Evolutionary conservation across 1,140 invertebrate genomes (phyloP).

Genomic region (Acromyrmex charruanus): DNA sequence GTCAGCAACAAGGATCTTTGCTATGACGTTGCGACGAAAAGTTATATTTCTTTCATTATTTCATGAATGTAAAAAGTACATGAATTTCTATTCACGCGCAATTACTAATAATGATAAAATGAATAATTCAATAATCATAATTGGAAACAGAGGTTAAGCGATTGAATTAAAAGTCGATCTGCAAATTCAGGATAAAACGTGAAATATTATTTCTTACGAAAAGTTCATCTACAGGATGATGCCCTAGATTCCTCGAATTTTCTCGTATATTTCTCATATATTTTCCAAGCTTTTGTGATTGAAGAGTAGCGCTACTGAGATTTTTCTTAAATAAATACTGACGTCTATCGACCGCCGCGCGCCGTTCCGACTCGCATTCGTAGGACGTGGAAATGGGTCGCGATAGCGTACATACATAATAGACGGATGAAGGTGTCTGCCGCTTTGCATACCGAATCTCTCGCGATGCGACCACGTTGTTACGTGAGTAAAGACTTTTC

Average conservation of each 20-base stretch:
- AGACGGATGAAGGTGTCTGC: conserved; percentile 40
- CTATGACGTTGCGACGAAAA: neutral
- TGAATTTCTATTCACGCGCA: neutral
- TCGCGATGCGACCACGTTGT: conserved; percentile 45
- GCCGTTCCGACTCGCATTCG: neutral
- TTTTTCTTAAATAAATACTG: conserved; percentile 36
- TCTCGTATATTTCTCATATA: neutral
- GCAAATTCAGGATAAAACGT: neutral
- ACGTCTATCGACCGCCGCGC: neutral
- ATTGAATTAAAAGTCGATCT: neutral
- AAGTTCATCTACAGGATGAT: neutral
- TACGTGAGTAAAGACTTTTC: conserved; percentile 67
- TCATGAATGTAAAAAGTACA: neutral
- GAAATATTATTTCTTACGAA: neutral
- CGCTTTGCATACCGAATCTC: conserved; percentile 62
- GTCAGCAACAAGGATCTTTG: neutral
- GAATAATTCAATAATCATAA: neutral
- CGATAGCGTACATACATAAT: conserved; percentile 41
- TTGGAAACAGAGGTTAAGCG: neutral
- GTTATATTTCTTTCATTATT: neutral
- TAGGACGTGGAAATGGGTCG: conserved; percentile 33
- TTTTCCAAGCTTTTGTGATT: neutral
- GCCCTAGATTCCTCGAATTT: neutral
- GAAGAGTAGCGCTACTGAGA: neutral
- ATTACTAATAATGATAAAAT: conserved; percentile 6